Base-by-base conservation (phyloP, 2,888 invertebrate genomes). In the Himalopsyche tibetana region DNA sequence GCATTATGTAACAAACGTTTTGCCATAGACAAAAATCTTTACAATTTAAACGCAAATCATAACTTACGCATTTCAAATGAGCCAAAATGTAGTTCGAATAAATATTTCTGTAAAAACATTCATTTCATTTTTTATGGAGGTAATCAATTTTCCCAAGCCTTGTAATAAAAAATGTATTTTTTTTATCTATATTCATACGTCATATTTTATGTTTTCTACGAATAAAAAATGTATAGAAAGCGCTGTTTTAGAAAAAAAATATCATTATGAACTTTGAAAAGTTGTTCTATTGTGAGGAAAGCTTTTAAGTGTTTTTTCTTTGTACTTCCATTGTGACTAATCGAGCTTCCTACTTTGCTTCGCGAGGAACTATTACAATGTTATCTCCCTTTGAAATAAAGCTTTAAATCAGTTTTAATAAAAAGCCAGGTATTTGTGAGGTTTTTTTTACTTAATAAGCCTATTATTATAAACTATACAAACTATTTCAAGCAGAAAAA, bases 211-310 rank as follows among this genome's bases (percentile, higher is more conserved):
- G 19, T 63, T 56, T 17, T 56, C 63, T 63, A 19, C 5, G 63
- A 63, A 63, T 63, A 63, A 63, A 63, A 63, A 15, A n/a, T 63
- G 6, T 63, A 63, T 8, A 4, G 63, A 19, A 8, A 63, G 63
- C 63, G 63, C 63, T 28, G 63, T 63, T 28, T 63, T 63, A 63
- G 63, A 63, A 56, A 63, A 28, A 28, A 19, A 19, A 19, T 63
- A 63, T 63, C 63, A 63, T 63, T 63, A 63, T 63, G 63, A 63
- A 63, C 28, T 63, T 28, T 63, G 19, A 63, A 63, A 63, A 63
- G 63, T 63, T 63, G n/a, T n/a, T 19, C 63, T 63, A 63, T 63
- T 63, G 63, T 63, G 28, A 19, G 28, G 19, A 63, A 63, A 63
- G 63, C 63, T 63, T 63, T 63, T 63, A 63, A 63, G 19, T 19